Percentiles rank a stretch among this genome's conserved stretches.
phyloP scores from a whole-genome alignment of 2,113 vertebrate genomes.

The Sardina pilchardus region DNA sequence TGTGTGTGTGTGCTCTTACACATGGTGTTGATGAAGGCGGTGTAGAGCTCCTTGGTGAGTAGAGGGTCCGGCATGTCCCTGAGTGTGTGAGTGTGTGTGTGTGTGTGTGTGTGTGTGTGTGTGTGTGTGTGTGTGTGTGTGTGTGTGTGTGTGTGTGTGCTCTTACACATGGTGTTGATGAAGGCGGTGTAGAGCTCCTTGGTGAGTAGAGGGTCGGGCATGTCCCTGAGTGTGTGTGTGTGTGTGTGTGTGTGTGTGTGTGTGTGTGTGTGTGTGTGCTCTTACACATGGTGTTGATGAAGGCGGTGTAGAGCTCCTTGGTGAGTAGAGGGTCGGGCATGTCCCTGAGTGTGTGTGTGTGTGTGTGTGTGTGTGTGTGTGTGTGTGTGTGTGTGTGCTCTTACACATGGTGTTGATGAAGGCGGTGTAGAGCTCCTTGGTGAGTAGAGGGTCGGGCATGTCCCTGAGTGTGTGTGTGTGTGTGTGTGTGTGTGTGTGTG shows the following conservation, averaged over 20 bases:
- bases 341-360: slow-evolving; percentile 74
- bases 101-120: not conserved
- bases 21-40: slow-evolving; percentile 90
- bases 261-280: not conserved
- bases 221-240: slow-evolving; percentile 71
- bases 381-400: slow-evolving; percentile 33
- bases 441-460: slow-evolving; percentile 90
- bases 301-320: slow-evolving; percentile 92
- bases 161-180: slow-evolving; percentile 87
- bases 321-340: slow-evolving; percentile 94
- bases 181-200: slow-evolving; percentile 94
- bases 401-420: slow-evolving; percentile 91
- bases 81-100: not conserved
- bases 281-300: slow-evolving; percentile 90
- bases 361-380: not conserved
- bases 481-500: not conserved
- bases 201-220: slow-evolving; percentile 92
- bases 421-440: slow-evolving; percentile 91
- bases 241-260: not conserved
- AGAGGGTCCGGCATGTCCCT: slow-evolving; percentile 94
- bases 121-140: not conserved
- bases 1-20: slow-evolving; percentile 64
- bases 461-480: not conserved
- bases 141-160: not conserved
- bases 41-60: slow-evolving; percentile 92